Conservation (phyloP, 37 sponge, comb jelly and placozoan species). For the Crambe crambe region DNA sequence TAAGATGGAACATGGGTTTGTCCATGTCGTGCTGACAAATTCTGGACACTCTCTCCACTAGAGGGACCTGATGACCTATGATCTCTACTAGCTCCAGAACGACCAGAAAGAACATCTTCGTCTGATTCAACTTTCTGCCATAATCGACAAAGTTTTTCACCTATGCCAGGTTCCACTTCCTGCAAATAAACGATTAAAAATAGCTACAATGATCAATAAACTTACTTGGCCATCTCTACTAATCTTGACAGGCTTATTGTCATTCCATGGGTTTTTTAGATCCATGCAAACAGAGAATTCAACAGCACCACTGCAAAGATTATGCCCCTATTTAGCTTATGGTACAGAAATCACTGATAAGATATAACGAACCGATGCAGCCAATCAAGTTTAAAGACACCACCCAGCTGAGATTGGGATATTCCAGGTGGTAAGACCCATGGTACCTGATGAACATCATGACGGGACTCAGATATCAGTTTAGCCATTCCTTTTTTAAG, state of each 20-base stretch:
- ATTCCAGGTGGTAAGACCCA: conserved; percentile 87
- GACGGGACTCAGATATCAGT: conserved; percentile 76
- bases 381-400: conserved; percentile 89
- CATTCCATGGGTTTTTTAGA: conserved; percentile 98
- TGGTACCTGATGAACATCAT: conserved; percentile 51
- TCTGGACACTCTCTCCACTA: not conserved
- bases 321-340: too few relatives aligned
- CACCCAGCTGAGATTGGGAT: conserved; percentile 69
- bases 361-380: conserved; percentile 77
- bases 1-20: conserved; percentile 14
- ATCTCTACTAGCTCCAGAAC: conserved; percentile 7
- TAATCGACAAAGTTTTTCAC: conserved; percentile 85
- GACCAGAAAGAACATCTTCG: conserved; percentile 12
- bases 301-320: conserved; percentile 67
- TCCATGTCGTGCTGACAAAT: conserved; percentile 1
- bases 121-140: conserved; percentile 54
- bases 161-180: conserved; percentile 88
- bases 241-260: conserved; percentile 96
- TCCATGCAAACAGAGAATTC: conserved; percentile 77
- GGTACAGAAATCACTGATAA: too few relatives aligned
- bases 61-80: not conserved
- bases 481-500: conserved; percentile 60
- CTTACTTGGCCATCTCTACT: conserved; percentile 93
- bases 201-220: not conserved
- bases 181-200: conserved; percentile 1